phyloP scores from a whole-genome alignment of 2,113 vertebrate species.

The Rhabdornis inornatus region DNA sequence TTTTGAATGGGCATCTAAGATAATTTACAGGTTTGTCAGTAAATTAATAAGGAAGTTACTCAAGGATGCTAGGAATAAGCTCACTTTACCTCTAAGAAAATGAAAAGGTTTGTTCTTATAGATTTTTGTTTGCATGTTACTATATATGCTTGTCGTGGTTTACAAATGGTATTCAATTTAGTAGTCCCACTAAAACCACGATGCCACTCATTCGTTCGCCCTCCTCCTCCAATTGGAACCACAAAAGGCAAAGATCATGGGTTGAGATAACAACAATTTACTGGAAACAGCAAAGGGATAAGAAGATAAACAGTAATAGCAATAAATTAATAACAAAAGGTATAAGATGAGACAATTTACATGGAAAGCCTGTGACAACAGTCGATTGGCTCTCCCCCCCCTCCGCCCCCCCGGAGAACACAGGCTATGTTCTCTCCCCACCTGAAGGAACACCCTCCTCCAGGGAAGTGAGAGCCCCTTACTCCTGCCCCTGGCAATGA shows the following conservation, averaged over 20 bases:
- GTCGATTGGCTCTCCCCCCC: accelerated
- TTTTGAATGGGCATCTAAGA: not conserved
- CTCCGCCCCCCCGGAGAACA: too few relatives aligned
- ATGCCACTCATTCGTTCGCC: accelerated
- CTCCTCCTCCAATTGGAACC: not conserved
- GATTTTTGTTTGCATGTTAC: not conserved
- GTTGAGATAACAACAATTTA: not conserved
- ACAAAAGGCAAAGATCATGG: not conserved
- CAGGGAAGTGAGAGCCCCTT: accelerated
- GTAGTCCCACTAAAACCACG: not conserved
- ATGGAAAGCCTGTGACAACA: not conserved
- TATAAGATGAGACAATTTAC: not conserved
- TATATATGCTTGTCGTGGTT: not conserved
- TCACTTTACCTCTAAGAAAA: not conserved
- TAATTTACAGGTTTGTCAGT: not conserved
- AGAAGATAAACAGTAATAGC: not conserved
- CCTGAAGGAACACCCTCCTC: accelerated
- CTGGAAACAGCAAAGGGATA: not conserved
- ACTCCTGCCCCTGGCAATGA: not conserved
- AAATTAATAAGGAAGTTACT: not conserved
- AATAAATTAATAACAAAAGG: not conserved
- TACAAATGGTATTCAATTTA: not conserved
- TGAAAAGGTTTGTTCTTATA: not conserved
- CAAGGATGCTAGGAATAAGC: not conserved
- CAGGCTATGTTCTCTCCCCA: accelerated